A percentile compares a stretch with the other conserved stretches of the same genome.
Conservation (phyloP, 2,888 invertebrate genomes). For the Yponomeuta plumbellus region DNA sequence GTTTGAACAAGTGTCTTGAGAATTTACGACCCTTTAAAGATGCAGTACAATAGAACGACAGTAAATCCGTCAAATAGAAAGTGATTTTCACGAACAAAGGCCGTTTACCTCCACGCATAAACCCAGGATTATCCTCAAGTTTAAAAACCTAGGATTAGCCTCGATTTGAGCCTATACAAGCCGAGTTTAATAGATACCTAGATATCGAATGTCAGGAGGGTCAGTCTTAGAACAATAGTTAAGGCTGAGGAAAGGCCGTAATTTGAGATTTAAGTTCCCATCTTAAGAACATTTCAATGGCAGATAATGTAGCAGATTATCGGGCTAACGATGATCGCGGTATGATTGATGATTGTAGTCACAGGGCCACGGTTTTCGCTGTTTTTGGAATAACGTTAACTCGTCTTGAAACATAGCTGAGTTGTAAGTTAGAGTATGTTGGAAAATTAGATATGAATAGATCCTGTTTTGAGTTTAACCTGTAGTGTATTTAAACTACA, state of each 20-base stretch:
- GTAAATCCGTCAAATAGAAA: slow-evolving; percentile 5
- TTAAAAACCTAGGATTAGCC: neutral
- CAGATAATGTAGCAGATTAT: slow-evolving; percentile 15
- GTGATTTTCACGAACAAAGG: slow-evolving; percentile 14
- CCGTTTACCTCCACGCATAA: neutral
- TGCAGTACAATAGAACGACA: neutral
- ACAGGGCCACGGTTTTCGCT: neutral
- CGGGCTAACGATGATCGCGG: neutral
- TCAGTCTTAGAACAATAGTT: slow-evolving; percentile 16
- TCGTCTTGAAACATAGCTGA: neutral
- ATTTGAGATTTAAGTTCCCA: slow-evolving; percentile 10
- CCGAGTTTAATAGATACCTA: slow-evolving; percentile 1
- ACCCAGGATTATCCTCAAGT: neutral
- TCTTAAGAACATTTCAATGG: slow-evolving; percentile 12
- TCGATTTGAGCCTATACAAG: neutral
- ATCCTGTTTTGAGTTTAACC: too few relatives aligned
- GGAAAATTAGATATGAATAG: too few relatives aligned
- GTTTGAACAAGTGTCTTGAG: too few relatives aligned
- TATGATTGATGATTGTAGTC: neutral
- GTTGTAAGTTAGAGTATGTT: neutral
- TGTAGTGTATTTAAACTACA: too few relatives aligned
- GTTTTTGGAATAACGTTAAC: neutral
- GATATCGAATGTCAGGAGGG: slow-evolving; percentile 7
- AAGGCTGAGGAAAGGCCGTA: slow-evolving; percentile 13
- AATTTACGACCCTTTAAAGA: neutral